Evolutionary conservation across 2,888 invertebrate species (phyloP).

Genomic region (Oscheius sp.): DNA sequence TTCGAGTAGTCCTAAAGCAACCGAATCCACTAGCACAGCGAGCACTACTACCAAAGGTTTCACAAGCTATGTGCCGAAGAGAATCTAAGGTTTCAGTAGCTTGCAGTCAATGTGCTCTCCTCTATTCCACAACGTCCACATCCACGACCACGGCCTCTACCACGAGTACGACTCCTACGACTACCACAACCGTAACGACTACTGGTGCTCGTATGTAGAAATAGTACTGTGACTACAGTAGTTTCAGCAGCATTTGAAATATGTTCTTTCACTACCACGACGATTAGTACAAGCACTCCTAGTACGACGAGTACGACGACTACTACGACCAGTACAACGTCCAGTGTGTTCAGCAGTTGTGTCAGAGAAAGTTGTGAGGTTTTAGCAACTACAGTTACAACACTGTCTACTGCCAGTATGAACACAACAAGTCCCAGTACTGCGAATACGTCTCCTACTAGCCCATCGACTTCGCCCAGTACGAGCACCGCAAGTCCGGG

Average conservation of each 20-base stretch:
- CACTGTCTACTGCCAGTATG: neutral
- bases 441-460: neutral
- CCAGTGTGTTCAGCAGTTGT: neutral
- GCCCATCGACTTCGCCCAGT: neutral
- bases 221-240: no score
- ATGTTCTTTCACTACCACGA: no score
- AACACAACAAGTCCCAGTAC: conserved; percentile 4
- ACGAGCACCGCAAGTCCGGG: neutral
- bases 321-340: no score
- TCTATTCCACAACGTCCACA: neutral
- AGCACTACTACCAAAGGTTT: neutral
- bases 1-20: no score
- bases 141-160: neutral
- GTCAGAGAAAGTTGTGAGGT: neutral
- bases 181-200: neutral
- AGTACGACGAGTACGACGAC: no score
- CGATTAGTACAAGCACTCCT: no score
- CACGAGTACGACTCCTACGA: neutral
- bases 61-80: neutral
- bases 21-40: no score
- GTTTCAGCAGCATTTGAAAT: no score
- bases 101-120: neutral
- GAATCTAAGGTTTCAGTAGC: neutral
- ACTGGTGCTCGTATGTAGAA: no score
- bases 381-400: neutral